Evolutionary conservation across 2,797 vertebrate species (phyloP).

Genomic region (Hafferia zeledoni): DNA sequence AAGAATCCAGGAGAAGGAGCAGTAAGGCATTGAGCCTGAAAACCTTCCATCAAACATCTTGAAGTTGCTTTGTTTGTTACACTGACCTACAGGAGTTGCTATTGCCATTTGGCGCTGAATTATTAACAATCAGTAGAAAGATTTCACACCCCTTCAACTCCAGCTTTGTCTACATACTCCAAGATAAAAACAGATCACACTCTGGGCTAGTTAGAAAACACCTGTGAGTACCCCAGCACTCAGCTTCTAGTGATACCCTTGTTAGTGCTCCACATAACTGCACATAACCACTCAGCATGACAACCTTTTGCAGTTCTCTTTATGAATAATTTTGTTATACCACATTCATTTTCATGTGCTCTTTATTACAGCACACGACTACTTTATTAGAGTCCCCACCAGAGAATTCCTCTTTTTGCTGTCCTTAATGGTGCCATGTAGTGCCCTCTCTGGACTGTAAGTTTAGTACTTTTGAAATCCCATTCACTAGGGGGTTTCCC

Average conservation of each 20-base stretch:
- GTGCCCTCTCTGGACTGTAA: constrained; percentile 70
- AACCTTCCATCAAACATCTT: constrained; percentile 55
- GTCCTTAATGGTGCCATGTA: constrained; percentile 72
- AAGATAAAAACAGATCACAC: constrained; percentile 67
- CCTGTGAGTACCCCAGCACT: constrained; percentile 71
- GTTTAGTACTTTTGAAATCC: constrained; percentile 64
- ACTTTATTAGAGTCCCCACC: constrained; percentile 78
- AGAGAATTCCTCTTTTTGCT: constrained; percentile 79
- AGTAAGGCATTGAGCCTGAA: constrained; percentile 58
- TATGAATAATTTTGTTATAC: constrained; percentile 86
- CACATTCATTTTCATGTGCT: constrained; percentile 81
- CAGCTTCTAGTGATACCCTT: constrained; percentile 76
- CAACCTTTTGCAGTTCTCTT: constrained; percentile 79
- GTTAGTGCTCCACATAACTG: constrained; percentile 78
- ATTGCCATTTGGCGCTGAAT: constrained; percentile 78
- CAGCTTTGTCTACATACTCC: constrained; percentile 57
- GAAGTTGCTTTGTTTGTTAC: constrained; percentile 66
- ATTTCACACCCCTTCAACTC: constrained; percentile 74
- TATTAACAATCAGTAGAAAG: constrained; percentile 76
- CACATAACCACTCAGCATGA: constrained; percentile 79
- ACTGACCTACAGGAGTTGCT: constrained; percentile 68
- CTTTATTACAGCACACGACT: constrained; percentile 78
- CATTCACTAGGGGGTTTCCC: constrained; percentile 21
- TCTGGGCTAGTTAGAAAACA: constrained; percentile 72
- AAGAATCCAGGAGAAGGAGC: constrained; percentile 59